These are phyloP conservation scores for Crocidura indochinensis DNA, from an alignment of 2,797 vertebrate genomes.

Conservation along the genomic window DNA sequence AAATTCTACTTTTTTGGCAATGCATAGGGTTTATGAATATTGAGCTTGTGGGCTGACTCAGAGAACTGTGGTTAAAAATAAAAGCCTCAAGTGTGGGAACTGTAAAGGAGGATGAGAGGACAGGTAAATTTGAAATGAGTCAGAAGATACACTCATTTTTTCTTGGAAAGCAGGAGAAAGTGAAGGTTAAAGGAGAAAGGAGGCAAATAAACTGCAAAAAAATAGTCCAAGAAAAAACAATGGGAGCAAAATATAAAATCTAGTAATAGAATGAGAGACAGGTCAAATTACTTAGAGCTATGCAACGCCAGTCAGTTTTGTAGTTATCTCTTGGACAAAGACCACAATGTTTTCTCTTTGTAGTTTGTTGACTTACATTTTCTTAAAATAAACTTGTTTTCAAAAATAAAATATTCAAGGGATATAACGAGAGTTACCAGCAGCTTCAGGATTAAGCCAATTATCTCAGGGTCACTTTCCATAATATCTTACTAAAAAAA, in stretches of 20 bases:
- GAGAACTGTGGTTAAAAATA: neutral
- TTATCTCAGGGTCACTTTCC: neutral
- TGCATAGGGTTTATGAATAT: fast-evolving
- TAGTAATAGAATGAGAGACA: neutral
- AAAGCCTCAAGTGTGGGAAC: neutral
- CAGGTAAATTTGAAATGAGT: conserved; percentile 24
- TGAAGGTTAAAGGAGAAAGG: neutral
- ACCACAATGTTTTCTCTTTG: neutral
- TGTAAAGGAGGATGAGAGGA: neutral
- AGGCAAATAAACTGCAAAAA: neutral
- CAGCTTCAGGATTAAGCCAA: neutral
- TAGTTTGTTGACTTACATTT: neutral
- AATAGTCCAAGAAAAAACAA: fast-evolving
- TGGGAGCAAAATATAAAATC: neutral
- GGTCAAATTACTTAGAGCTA: neutral
- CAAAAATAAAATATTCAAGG: conserved; percentile 1
- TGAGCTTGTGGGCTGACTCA: neutral
- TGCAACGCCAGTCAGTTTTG: neutral
- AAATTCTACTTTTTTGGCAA: neutral
- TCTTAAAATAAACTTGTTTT: neutral
- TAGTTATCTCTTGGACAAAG: neutral
- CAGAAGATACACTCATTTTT: neutral
- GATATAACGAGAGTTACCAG: neutral
- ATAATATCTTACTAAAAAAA: neutral
- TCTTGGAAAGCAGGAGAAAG: neutral